Evolutionary conservation across 2,888 invertebrate species (phyloP).

Genomic region (Lepidonotus clava): DNA sequence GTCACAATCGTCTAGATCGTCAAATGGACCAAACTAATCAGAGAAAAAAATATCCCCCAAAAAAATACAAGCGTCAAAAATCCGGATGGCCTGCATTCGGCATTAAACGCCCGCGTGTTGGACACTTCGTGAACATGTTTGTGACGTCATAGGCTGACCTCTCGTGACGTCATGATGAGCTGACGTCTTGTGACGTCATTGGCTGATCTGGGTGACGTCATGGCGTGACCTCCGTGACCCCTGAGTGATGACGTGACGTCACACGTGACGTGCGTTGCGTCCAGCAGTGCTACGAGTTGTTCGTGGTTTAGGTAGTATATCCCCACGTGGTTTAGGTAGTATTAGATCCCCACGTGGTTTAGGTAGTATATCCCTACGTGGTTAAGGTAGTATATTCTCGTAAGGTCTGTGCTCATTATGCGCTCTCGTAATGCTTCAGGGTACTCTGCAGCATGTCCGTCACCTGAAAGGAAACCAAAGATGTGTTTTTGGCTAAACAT

Average conservation of each 20-base stretch:
- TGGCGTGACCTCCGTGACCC: background rate
- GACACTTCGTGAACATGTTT: background rate
- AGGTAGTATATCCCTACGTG: no score
- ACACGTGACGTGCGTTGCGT: background rate
- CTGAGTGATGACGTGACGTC: slow-evolving; percentile 11
- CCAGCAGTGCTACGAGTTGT: slow-evolving; percentile 4
- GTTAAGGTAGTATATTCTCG: no score
- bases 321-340: no score
- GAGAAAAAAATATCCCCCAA: background rate
- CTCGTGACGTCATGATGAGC: no score
- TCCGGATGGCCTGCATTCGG: slow-evolving; percentile 41
- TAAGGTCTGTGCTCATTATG: background rate
- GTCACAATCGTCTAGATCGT: no score
- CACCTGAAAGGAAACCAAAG: background rate
- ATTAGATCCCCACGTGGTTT: no score
- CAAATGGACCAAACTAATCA: no score
- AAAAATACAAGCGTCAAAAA: slow-evolving; percentile 6
- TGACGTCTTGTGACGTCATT: no score
- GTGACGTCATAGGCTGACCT: no score
- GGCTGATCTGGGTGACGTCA: background rate
- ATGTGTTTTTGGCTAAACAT: no score
- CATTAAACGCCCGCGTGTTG: background rate
- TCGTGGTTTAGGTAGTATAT: no score
- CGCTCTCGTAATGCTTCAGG: background rate
- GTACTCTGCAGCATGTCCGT: slow-evolving; percentile 18